Percentiles rank a stretch among this genome's conserved stretches.
Conservation (phyloP, 2,888 invertebrate species). For the Oscheius myriophilus region DNA sequence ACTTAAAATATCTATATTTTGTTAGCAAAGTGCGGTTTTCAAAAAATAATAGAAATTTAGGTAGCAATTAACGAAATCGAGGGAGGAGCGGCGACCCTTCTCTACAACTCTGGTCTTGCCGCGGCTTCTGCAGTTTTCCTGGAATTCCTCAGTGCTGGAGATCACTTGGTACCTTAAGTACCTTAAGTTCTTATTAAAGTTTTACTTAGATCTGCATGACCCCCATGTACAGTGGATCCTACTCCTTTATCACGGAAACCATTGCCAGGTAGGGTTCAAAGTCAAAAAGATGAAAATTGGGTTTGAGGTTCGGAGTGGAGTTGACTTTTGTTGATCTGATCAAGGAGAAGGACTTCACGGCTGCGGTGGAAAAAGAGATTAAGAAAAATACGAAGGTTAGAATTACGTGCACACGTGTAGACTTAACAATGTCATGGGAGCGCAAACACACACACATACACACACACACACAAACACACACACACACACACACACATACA, state of each 20-base stretch:
- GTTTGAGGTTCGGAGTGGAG: constrained; percentile 65
- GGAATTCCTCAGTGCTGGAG: constrained; percentile 70
- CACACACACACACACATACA: background rate
- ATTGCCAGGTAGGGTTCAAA: constrained; percentile 62
- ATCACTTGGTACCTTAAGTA: constrained; percentile 66
- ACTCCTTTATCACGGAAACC: constrained; percentile 65
- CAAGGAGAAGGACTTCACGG: constrained; percentile 42
- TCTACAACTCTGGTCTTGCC: constrained; percentile 56
- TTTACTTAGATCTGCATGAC: constrained; percentile 62
- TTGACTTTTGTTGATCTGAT: constrained; percentile 48
- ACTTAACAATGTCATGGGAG: no score
- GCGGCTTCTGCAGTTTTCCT: constrained; percentile 70
- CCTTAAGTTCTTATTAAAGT: background rate
- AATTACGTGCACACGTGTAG: background rate
- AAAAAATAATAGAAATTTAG: background rate
- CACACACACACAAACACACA: background rate
- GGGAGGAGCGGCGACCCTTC: constrained; percentile 48
- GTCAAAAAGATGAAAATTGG: background rate
- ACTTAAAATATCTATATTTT: background rate
- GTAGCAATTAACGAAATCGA: constrained; percentile 52
- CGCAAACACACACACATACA: background rate
- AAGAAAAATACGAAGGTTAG: constrained; percentile 71
- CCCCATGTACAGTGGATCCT: constrained; percentile 70
- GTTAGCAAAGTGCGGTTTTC: background rate
- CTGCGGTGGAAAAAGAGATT: constrained; percentile 66